phyloP scores from a whole-genome alignment of 2,113 vertebrate genomes.

The Phalacrocorax pelagicus region DNA sequence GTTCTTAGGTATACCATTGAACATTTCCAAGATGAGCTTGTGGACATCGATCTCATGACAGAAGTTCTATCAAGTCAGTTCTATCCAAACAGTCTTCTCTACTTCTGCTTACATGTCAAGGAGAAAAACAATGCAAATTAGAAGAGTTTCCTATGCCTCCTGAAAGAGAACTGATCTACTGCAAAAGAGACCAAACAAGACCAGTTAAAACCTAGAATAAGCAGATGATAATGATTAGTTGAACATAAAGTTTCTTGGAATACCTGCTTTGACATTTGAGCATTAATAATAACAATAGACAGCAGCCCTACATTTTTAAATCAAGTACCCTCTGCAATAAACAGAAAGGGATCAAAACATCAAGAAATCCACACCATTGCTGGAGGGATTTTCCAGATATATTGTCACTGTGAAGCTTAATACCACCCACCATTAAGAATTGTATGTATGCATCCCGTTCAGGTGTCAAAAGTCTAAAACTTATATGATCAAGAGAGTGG shows the following conservation, averaged over 20 bases:
- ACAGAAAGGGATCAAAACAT: conserved; percentile 48
- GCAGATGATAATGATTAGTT: not conserved
- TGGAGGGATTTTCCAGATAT: conserved; percentile 53
- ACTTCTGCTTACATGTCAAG: not conserved
- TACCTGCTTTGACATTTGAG: not conserved
- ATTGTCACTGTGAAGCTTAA: conserved; percentile 51
- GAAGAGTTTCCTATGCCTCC: not conserved
- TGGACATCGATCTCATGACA: not conserved
- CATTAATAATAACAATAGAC: conserved; percentile 2
- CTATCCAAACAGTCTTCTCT: not conserved
- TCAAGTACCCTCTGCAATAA: conserved; percentile 14
- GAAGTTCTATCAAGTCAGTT: not conserved
- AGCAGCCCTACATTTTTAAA: conserved; percentile 11
- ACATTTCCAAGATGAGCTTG: not conserved
- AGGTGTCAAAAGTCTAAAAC: conserved; percentile 52
- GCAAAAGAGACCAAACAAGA: not conserved
- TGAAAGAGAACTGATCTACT: not conserved
- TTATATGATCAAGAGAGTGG: conserved; percentile 21
- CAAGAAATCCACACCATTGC: not conserved
- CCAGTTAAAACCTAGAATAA: not conserved
- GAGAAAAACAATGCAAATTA: not conserved
- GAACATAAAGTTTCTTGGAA: not conserved
- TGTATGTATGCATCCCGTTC: not conserved
- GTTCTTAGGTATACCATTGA: not conserved
- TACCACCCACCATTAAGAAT: conserved; percentile 35